Base-by-base conservation (phyloP, 2,797 vertebrate genomes). In the Microchirus variegatus region DNA sequence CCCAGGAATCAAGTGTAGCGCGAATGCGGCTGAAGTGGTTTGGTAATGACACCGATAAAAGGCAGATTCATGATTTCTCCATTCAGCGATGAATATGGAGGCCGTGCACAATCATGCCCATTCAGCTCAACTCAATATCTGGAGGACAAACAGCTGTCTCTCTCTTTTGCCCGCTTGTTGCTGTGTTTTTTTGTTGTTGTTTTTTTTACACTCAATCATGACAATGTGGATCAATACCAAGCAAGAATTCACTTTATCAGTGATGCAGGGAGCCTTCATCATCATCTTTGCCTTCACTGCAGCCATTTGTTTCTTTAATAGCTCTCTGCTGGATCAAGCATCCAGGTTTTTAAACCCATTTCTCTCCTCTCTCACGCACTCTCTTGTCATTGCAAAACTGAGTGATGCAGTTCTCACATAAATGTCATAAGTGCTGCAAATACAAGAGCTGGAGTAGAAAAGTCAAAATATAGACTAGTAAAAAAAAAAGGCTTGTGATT, bases 201-300 rank as follows among this genome's bases (percentile, higher is more conserved):
- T 22, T 22, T 22, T 22, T 22, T 22, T 3, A 22, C 22, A 22
- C 37, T 64, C 38, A 62, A 63, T 61, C 62, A 66, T 40, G 13
- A 53, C 53, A 49, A 35, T 4, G 9, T 51, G 26, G 58, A 86
- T 83, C 80, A 75, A 81, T 80, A 80, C 47, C 5, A 43, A 73
- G 67, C 37, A 58, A 70, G 60, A 77, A 77, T 47, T 37, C 37
- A 18, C 46, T 52, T 59, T 51, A 58, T 53, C 42, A 59, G 40
- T 5, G 58, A 70, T 14, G 38, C 61, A 54, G 50, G 49, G 35
- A 54, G 59, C 53, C 41, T 57, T 58, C 31, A 18, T 38, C 44
- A 41, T 66, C 53, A 56, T 54, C 61, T 51, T 46, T 10, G 36
- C 66, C 41, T 70, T 43, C 10, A 35, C 37, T 41, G 41, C 35